Evolutionary conservation across 2,888 invertebrate genomes (phyloP), one percentile per base, ranked within the genome.

Genomic region (Euplagia quadripunctaria): DNA sequence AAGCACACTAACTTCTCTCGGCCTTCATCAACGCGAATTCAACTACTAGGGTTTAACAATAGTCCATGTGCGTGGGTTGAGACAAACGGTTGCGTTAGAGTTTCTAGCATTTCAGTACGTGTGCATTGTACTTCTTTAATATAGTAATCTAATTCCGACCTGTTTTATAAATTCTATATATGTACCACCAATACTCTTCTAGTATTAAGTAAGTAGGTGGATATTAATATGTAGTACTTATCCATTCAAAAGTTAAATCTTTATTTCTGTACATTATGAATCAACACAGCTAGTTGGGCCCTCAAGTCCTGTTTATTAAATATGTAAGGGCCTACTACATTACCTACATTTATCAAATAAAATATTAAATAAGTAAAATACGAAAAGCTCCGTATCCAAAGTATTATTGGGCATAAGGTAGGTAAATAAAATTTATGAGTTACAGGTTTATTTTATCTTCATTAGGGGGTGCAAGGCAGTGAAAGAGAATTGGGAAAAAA

Each of bases 311-410:
- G 49, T 64, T 81, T 67, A 31, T 31, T 31, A 76, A 75, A 74
- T 79, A 75, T 79, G 71, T 74, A 81, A 14, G 20, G 72, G 46
- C 51, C 16, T 63, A 68, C 71, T 72, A 78, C 71, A 73, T 83
- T 61, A 72, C 74, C 71, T 73, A 82, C 79, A 73, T 80, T 78
- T 83, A 79, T 81, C 74, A 73, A 76, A 73, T 80, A 80, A 79
- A 81, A 76, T 83, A 83, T 83, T 74, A 76, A 80, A 80, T 49
- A 76, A 74, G 74, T 74, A 81, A 76, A 76, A 4, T 43, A 6
- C 67, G 73, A 71, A 82, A 75, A 71, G 69, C 68, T 70, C 42
- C 63, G 61, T 72, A 58, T 58, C 74, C 43, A 76, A 83, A 73
- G 73, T 74, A 68, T 76, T 78, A 82, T 80, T 78, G 68, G 72